These are phyloP conservation scores for Doryteuthis pealeii DNA, from an alignment of 1,140 invertebrate genomes.

Conservation along the genomic window DNA sequence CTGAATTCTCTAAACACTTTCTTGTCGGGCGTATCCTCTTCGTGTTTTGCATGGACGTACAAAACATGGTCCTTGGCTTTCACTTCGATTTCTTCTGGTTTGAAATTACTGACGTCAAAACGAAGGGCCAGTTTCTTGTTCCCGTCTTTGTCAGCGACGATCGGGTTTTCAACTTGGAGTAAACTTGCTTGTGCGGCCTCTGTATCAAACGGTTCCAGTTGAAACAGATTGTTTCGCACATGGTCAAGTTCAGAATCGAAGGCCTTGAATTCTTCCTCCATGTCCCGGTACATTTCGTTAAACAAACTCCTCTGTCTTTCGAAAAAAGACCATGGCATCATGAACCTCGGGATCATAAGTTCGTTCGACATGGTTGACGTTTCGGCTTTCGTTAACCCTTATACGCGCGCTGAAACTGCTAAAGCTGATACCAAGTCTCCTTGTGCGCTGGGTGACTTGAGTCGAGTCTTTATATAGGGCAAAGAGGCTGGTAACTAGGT, in stretches of 20 bases:
- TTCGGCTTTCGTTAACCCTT: too few species aligned
- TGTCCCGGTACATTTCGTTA: slow-evolving; percentile 25
- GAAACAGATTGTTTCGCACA: slow-evolving; percentile 44
- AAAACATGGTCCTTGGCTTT: slow-evolving; percentile 47
- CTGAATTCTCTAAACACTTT: slow-evolving; percentile 53
- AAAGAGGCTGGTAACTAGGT: too few species aligned
- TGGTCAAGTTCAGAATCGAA: slow-evolving; percentile 47
- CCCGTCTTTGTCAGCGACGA: slow-evolving; percentile 43
- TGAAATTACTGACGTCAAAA: slow-evolving; percentile 53
- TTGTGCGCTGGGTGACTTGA: too few species aligned
- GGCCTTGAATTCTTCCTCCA: slow-evolving; percentile 39
- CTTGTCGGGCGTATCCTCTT: slow-evolving; percentile 40
- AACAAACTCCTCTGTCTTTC: slow-evolving; percentile 48
- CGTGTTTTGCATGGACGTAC: slow-evolving; percentile 51
- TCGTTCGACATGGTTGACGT: slow-evolving; percentile 30
- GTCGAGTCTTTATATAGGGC: too few species aligned
- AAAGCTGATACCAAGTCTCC: too few species aligned
- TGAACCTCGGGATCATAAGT: slow-evolving; percentile 37
- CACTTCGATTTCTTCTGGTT: slow-evolving; percentile 54
- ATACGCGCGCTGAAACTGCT: too few species aligned
- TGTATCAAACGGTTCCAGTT: slow-evolving; percentile 27
- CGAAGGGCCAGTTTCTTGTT: slow-evolving; percentile 49
- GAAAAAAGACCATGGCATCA: slow-evolving; percentile 49
- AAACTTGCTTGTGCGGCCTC: slow-evolving; percentile 11
- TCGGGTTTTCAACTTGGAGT: slow-evolving; percentile 45